Evolutionary conservation across 2,888 invertebrate genomes (phyloP).

Genomic region (Acanthacorydalis orientalis): DNA sequence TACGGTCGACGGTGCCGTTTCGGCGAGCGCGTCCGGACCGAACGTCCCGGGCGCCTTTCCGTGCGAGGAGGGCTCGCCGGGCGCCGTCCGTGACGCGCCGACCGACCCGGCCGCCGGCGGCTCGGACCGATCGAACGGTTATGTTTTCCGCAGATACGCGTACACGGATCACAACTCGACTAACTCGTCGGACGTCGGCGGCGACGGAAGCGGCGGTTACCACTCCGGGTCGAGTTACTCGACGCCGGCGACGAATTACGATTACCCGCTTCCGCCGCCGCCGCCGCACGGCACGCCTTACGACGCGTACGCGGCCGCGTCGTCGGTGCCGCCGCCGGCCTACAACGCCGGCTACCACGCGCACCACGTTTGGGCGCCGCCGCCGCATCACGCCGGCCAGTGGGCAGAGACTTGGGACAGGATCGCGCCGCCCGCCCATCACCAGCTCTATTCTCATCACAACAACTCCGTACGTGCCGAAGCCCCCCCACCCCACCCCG

Average conservation of each 20-base stretch:
- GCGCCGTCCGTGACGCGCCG: too few species aligned
- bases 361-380: not conserved
- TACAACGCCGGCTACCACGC: constrained; percentile 1
- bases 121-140: too few species aligned
- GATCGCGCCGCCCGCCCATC: constrained; percentile 2
- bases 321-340: constrained; percentile 13
- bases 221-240: constrained; percentile 5
- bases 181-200: constrained; percentile 4
- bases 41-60: not conserved
- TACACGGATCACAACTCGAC: constrained; percentile 7
- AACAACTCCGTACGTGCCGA: constrained; percentile 5
- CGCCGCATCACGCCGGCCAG: not conserved
- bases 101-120: too few species aligned
- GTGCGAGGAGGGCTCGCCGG: too few species aligned
- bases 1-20: too few species aligned
- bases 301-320: constrained; percentile 9
- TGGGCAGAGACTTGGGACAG: constrained; percentile 4
- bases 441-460: constrained; percentile 5
- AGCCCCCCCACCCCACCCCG: too few species aligned
- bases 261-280: not conserved
- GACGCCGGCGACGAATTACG: constrained; percentile 3
- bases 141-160: too few species aligned
- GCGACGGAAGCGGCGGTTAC: not conserved
- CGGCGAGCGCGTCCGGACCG: too few species aligned
- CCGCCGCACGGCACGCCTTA: constrained; percentile 11